Evolutionary conservation across 2,888 invertebrate species (phyloP).

Genomic region (Holacanthella duospinosa): DNA sequence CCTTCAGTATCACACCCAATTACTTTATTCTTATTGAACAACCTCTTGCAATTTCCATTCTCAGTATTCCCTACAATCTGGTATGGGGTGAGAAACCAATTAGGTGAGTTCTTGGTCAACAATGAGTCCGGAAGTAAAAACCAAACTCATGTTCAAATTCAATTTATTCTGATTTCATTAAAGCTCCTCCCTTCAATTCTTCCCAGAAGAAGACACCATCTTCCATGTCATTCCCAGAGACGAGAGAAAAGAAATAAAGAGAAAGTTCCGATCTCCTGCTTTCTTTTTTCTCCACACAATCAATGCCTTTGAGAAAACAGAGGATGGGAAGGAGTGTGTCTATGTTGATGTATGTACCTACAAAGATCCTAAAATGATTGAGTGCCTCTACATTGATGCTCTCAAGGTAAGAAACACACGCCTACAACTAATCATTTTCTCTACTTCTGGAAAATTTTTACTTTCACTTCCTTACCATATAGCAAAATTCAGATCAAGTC

Average conservation of each 20-base stretch:
- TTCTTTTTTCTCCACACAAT: slow-evolving; percentile 78
- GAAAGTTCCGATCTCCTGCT: slow-evolving; percentile 47
- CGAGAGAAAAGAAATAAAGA: not conserved
- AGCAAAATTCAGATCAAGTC: too few species aligned
- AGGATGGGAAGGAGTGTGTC: slow-evolving; percentile 43
- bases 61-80: slow-evolving; percentile 48
- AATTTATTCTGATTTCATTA: too few species aligned
- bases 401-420: slow-evolving; percentile 51
- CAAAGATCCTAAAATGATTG: slow-evolving; percentile 66
- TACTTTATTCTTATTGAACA: slow-evolving; percentile 83
- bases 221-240: slow-evolving; percentile 27
- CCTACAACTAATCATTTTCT: too few species aligned
- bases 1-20: slow-evolving; percentile 77
- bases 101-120: too few species aligned
- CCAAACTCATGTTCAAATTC: too few species aligned
- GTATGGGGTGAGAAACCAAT: slow-evolving; percentile 57
- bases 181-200: slow-evolving; percentile 66
- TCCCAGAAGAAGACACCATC: slow-evolving; percentile 51
- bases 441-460: not conserved
- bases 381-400: slow-evolving; percentile 74
- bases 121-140: too few species aligned
- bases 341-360: slow-evolving; percentile 74
- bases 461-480: too few species aligned
- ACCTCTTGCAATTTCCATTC: slow-evolving; percentile 63
- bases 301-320: slow-evolving; percentile 43